phyloP scores from a whole-genome alignment of 2,888 invertebrate species.

The Drosophila tripunctata region DNA sequence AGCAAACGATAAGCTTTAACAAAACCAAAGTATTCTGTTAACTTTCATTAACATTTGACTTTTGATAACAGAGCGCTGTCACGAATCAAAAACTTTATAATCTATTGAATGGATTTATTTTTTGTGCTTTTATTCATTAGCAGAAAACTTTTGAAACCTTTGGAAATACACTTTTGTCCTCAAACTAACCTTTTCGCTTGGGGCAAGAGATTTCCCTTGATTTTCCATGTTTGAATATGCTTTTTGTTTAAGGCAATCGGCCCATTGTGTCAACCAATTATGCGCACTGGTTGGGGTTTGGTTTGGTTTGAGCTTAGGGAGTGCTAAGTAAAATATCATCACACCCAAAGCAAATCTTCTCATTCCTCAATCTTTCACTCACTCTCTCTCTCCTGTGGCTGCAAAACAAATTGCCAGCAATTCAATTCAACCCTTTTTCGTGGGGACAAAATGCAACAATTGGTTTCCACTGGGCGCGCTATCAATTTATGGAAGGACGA shows the following conservation, averaged over 20 bases:
- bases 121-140: background rate
- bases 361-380: background rate
- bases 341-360: slow-evolving; percentile 18
- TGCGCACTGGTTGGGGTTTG: slow-evolving; percentile 4
- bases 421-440: slow-evolving; percentile 50
- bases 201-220: background rate
- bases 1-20: too few relatives aligned
- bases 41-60: background rate
- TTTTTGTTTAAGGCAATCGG: slow-evolving; percentile 14
- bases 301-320: background rate
- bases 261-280: slow-evolving; percentile 44
- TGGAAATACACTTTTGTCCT: background rate
- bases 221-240: background rate
- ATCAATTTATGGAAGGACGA: slow-evolving; percentile 45
- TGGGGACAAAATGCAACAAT: slow-evolving; percentile 51
- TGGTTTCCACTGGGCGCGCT: slow-evolving; percentile 44
- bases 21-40: too few relatives aligned
- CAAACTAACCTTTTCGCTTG: background rate
- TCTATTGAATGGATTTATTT: background rate
- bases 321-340: slow-evolving; percentile 39
- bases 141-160: background rate
- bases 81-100: background rate
- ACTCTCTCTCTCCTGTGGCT: slow-evolving; percentile 1
- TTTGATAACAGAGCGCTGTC: background rate
- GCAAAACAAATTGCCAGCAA: slow-evolving; percentile 60